Conservation (phyloP, 2,113 vertebrate genomes). For the Narcine bancroftii region DNA sequence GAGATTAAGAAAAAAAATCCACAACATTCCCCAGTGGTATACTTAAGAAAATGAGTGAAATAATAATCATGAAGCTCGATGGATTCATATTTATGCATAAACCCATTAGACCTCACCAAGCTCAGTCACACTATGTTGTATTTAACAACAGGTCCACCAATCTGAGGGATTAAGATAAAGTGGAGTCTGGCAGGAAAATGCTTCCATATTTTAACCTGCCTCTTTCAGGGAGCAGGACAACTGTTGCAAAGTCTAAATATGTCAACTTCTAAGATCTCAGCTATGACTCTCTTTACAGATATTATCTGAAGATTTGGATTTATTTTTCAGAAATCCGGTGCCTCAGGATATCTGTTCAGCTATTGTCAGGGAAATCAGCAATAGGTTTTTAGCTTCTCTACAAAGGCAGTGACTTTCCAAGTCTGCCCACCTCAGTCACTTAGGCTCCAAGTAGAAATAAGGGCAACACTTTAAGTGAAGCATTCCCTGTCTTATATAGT, state of each 20-base stretch:
- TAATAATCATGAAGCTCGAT: not conserved
- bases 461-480: too few relatives aligned
- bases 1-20: conserved; percentile 17
- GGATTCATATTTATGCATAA: conserved; percentile 26
- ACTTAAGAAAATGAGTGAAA: not conserved
- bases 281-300: not conserved
- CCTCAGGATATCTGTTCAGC: not conserved
- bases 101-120: not conserved
- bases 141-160: not conserved
- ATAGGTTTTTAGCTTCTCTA: not conserved
- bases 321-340: not conserved
- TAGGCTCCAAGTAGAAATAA: not conserved
- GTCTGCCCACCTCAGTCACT: not conserved
- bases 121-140: conserved; percentile 8
- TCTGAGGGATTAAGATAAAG: conserved; percentile 26
- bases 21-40: not conserved
- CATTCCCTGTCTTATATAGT: not conserved
- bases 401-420: not conserved
- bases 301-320: not conserved
- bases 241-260: not conserved
- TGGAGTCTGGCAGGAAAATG: not conserved
- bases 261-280: not conserved
- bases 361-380: conserved; percentile 26
- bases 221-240: not conserved
- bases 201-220: not conserved